Evolutionary conservation across 2,888 invertebrate species (phyloP), one percentile per base, ranked within the genome.

Genomic region (Chrysomela aeneicollis): DNA sequence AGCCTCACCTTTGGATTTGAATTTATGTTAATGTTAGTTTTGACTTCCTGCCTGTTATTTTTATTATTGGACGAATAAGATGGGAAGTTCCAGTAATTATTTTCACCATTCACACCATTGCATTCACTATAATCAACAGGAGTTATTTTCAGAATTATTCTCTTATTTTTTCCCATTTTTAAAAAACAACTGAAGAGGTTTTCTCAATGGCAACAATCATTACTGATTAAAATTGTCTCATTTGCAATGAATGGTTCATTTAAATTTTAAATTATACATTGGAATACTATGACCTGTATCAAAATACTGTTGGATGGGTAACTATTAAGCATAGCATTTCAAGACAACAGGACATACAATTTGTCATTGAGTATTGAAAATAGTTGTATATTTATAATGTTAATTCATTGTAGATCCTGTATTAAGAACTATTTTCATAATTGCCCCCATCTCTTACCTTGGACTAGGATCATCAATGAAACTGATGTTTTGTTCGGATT

Each of bases 391-490:
- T n/a, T n/a, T n/a, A n/a, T n/a, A n/a, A n/a, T n/a, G n/a, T n/a
- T n/a, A n/a, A n/a, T n/a, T n/a, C n/a, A n/a, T n/a, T 26, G 6
- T 26, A 3, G 26, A 26, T 26, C 6, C 26, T 26, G 4, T 26
- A 5, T 26, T 26, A 26, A 26, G 3, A 26, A 26, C 6, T 5
- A 26, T 26, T 5, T 26, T 26, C 6, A 26, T 26, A 26, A 26
- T 26, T 26, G 4, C 3, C 3, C 3, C 6, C 6, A 26, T 26
- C 3, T 18, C 60, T 51, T 72, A 79, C 82, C 78, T 77, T 35
- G 82, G 82, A 71, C 82, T 90, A 70, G 83, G 81, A 73, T 92
- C 92, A 80, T 92, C 92, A 69, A 92, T 92, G 74, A 92, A 92
- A 26, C 90, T 89, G 86, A 92, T 88, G 71, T 89, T 84, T 60